phyloP scores from a whole-genome alignment of 2,113 vertebrate species.

The Toxotes jaculatrix region DNA sequence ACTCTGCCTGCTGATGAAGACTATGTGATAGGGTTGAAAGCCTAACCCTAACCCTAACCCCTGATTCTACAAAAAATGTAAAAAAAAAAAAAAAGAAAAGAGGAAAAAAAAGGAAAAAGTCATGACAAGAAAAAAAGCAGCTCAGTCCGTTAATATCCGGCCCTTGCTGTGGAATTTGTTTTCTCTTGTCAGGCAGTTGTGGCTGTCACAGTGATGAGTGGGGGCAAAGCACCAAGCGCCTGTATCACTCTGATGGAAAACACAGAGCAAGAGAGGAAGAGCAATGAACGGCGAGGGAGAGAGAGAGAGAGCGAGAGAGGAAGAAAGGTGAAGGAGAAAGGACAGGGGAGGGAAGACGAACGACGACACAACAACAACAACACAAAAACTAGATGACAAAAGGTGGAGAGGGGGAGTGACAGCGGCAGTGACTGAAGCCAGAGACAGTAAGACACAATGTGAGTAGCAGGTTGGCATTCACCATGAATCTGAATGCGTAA shows the following conservation, averaged over 20 bases:
- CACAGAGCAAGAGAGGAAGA: slow-evolving; percentile 42
- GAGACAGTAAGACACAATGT: not conserved
- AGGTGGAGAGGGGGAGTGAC: slow-evolving; percentile 37
- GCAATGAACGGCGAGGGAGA: slow-evolving; percentile 11
- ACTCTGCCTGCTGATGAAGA: no score
- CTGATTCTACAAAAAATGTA: not conserved
- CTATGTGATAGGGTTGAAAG: not conserved
- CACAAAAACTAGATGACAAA: not conserved
- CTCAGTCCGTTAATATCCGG: slow-evolving; percentile 68
- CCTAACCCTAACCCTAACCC: no score
- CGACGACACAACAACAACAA: not conserved
- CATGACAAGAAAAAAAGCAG: slow-evolving; percentile 19
- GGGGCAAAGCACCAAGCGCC: slow-evolving; percentile 29
- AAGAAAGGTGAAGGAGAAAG: not conserved
- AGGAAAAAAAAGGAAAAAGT: not conserved
- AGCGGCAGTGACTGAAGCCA: slow-evolving; percentile 25
- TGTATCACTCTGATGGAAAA: slow-evolving; percentile 59
- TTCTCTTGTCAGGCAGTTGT: slow-evolving; percentile 65
- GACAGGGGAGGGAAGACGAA: not conserved
- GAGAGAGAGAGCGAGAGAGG: not conserved
- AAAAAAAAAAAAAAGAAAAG: not conserved
- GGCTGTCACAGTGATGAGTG: slow-evolving; percentile 76
- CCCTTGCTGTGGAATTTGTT: slow-evolving; percentile 63
- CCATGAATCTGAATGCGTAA: slow-evolving; percentile 25
- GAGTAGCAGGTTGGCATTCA: slow-evolving; percentile 34